A percentile compares a stretch with the other conserved stretches of the same genome.
Conservation (phyloP, 2,113 vertebrate genomes). For the Psophia crepitans region DNA sequence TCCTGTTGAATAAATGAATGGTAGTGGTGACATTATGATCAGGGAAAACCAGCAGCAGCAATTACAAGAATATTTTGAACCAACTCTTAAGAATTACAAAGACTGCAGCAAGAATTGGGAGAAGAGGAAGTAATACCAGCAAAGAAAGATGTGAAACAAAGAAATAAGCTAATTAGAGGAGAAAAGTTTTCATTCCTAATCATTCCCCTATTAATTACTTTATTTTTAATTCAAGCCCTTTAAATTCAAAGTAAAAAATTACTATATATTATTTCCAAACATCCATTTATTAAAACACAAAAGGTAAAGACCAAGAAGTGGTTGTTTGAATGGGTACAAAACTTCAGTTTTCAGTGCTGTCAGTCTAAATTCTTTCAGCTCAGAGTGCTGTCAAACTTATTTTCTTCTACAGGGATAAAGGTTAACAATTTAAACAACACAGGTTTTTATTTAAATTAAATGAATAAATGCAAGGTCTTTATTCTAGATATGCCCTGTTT, state of each 20-base stretch:
- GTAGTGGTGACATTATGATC: neutral
- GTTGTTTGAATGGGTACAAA: neutral
- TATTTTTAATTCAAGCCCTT: neutral
- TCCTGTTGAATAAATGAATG: neutral
- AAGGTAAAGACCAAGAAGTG: neutral
- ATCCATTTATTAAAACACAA: neutral
- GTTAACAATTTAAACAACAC: neutral
- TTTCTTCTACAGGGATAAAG: neutral
- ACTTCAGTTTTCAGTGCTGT: neutral
- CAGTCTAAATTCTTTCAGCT: neutral
- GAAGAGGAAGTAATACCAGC: neutral
- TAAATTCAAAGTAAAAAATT: neutral
- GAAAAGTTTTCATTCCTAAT: neutral
- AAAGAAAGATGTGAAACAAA: neutral
- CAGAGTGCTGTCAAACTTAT: neutral
- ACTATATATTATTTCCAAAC: neutral
- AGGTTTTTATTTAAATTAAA: neutral
- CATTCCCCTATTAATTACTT: neutral
- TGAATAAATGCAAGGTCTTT: neutral
- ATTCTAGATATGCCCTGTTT: neutral
- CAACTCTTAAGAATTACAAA: neutral
- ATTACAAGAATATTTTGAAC: neutral
- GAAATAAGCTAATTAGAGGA: neutral
- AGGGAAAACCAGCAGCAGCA: neutral
- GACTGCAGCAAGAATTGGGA: neutral